phyloP scores from a whole-genome alignment of 2,888 invertebrate species.

The Leucozona laternaria region DNA sequence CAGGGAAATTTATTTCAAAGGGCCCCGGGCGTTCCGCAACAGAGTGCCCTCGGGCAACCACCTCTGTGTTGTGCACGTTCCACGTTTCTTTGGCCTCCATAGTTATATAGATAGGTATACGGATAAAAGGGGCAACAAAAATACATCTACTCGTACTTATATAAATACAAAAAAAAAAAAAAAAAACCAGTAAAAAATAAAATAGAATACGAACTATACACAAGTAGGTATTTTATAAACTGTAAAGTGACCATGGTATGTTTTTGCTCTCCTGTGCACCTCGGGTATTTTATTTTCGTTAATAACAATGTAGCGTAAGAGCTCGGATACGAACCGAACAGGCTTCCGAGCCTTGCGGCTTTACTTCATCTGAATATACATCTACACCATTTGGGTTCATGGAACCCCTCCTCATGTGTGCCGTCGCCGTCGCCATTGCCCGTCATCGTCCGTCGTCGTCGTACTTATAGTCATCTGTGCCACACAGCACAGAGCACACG shows the following conservation, averaged over 20 bases:
- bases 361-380: constrained; percentile 74
- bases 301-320: constrained; percentile 75
- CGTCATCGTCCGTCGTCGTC: not conserved
- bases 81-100: constrained; percentile 67
- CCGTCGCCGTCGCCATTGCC: constrained; percentile 4
- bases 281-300: constrained; percentile 76
- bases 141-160: not conserved
- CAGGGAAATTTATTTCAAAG: constrained; percentile 74
- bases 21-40: constrained; percentile 74
- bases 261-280: constrained; percentile 69
- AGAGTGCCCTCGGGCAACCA: constrained; percentile 53
- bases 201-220: constrained; percentile 36
- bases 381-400: constrained; percentile 64
- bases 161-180: constrained; percentile 7
- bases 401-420: constrained; percentile 61
- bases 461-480: constrained; percentile 2
- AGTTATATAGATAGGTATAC: not conserved
- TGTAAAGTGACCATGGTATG: constrained; percentile 70
- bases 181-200: constrained; percentile 14
- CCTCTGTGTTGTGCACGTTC: constrained; percentile 69
- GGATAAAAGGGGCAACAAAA: constrained; percentile 21
- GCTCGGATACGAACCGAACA: constrained; percentile 71
- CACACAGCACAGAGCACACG: not conserved
- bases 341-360: constrained; percentile 68
- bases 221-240: constrained; percentile 49